These are phyloP conservation scores for Melanotaenia parkinsoni DNA, from an alignment of 2,797 vertebrate genomes.

Conservation along the genomic window DNA sequence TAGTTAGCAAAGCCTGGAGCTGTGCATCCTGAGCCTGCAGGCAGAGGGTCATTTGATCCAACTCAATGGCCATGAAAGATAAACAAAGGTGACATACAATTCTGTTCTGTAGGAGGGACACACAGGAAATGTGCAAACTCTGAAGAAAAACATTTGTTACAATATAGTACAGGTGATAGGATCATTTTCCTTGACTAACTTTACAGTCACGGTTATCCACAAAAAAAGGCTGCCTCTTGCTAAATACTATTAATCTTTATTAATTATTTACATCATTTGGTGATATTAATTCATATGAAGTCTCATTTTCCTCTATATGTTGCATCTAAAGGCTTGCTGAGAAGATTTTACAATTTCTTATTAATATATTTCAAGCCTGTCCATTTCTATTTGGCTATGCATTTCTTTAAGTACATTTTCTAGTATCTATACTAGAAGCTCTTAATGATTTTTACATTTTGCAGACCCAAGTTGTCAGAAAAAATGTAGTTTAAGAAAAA, in stretches of 20 bases:
- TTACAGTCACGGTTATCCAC: not conserved
- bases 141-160: not conserved
- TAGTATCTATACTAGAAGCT: not conserved
- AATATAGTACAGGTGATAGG: not conserved
- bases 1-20: slow-evolving; percentile 20
- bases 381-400: not conserved
- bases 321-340: not conserved
- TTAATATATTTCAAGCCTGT: not conserved
- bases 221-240: not conserved
- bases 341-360: not conserved
- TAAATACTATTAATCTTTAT: not conserved
- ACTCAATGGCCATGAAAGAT: not conserved
- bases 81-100: slow-evolving; percentile 8
- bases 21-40: not conserved
- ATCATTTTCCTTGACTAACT: not conserved
- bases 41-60: slow-evolving; percentile 3
- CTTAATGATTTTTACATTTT: not conserved
- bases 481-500: not conserved
- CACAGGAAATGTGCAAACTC: not conserved
- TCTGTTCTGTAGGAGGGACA: not conserved
- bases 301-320: not conserved
- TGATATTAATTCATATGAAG: not conserved
- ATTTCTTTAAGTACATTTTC: not conserved
- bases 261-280: not conserved
- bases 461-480: not conserved